phyloP scores from a whole-genome alignment of 2,113 vertebrate genomes.

The Malurus melanocephalus region DNA sequence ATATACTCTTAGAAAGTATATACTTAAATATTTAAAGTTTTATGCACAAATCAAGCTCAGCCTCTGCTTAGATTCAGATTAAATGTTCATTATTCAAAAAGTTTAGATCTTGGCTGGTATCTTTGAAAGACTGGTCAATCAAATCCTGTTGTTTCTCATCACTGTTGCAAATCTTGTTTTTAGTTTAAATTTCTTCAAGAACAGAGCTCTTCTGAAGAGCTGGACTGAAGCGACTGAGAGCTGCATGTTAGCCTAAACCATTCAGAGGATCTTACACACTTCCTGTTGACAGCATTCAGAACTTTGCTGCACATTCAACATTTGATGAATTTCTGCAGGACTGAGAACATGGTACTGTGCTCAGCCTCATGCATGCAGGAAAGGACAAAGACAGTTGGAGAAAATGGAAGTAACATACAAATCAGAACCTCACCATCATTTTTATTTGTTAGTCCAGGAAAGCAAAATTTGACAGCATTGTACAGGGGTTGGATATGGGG shows the following conservation, averaged over 20 bases:
- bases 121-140: background rate
- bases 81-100: background rate
- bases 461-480: background rate
- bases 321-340: background rate
- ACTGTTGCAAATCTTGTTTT: background rate
- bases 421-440: background rate
- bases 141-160: background rate
- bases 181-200: background rate
- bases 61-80: background rate
- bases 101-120: background rate
- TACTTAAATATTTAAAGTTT: background rate
- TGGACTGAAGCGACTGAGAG: background rate
- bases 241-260: background rate
- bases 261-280: background rate
- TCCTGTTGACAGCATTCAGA: background rate
- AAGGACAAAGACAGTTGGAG: background rate
- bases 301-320: background rate
- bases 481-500: background rate
- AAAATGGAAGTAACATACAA: background rate
- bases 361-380: background rate
- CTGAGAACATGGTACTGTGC: background rate
- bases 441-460: background rate
- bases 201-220: background rate
- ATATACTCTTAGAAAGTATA: background rate
- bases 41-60: background rate